Conservation (phyloP, 2,797 vertebrate species). For the Ciconia nigra region DNA sequence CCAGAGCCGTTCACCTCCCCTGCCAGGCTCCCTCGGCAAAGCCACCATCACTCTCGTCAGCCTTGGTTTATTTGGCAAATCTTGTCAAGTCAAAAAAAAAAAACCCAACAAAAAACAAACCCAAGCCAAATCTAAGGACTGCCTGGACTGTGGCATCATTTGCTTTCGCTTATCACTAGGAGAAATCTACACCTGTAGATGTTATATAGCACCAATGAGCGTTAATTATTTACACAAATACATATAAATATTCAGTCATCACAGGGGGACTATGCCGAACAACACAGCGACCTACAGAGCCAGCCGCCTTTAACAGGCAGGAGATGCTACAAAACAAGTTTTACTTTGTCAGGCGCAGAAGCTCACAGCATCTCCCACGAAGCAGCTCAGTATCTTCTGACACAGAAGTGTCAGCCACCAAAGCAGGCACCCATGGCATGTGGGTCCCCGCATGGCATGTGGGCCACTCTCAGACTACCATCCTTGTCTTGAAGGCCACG, state of each 20-base stretch:
- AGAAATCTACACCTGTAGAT: not conserved
- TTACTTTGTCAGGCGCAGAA: not conserved
- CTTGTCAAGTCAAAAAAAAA: not conserved
- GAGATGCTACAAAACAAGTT: not conserved
- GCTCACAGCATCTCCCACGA: not conserved
- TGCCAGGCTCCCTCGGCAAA: not conserved
- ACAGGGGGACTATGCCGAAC: not conserved
- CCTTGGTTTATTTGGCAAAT: not conserved
- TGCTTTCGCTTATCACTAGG: not conserved
- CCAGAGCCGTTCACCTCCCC: not conserved
- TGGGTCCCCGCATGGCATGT: fast-evolving
- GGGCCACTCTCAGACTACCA: not conserved
- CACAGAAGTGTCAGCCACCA: not conserved
- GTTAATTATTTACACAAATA: not conserved
- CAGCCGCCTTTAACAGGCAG: not conserved
- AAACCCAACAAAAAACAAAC: not conserved
- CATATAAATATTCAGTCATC: not conserved
- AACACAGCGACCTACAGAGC: not conserved
- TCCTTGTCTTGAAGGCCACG: not conserved
- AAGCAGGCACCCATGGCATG: not conserved
- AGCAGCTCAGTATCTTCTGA: not conserved
- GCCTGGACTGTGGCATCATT: not conserved
- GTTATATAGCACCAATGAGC: not conserved
- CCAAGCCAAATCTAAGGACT: not conserved
- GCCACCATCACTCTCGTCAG: fast-evolving